Percentiles rank a stretch among this genome's conserved stretches.
These are phyloP conservation scores for Chrysolina americana DNA, from an alignment of 2,888 invertebrate genomes.

Conservation along the genomic window DNA sequence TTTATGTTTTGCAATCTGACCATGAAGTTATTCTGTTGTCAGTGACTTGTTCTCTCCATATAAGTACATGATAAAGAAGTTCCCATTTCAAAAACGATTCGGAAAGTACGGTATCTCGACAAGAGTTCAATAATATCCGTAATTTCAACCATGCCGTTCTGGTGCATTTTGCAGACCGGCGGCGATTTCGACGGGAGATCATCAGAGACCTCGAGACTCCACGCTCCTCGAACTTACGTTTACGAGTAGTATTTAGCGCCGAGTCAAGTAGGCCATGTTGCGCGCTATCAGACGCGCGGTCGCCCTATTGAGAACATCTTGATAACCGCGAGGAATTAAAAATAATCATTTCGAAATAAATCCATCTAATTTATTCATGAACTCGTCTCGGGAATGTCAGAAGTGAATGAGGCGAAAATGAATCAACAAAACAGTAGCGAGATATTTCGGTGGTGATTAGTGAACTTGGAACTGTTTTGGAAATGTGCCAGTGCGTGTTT, in stretches of 20 bases:
- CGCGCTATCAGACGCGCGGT: slow-evolving; percentile 35
- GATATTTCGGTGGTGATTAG: slow-evolving; percentile 4
- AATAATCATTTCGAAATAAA: slow-evolving; percentile 21
- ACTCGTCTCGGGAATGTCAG: background rate
- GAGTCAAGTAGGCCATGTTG: slow-evolving; percentile 48
- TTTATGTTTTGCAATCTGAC: too few relatives aligned
- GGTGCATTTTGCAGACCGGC: slow-evolving; percentile 15
- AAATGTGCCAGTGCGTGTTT: slow-evolving; percentile 26
- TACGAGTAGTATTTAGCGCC: slow-evolving; percentile 41
- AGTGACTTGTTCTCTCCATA: too few relatives aligned
- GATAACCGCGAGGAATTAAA: slow-evolving; percentile 35
- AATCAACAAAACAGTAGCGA: background rate
- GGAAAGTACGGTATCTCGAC: background rate
- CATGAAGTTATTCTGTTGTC: too few relatives aligned
- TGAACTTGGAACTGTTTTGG: slow-evolving; percentile 20
- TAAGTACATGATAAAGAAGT: too few relatives aligned
- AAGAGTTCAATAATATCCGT: background rate
- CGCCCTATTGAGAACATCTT: slow-evolving; percentile 34
- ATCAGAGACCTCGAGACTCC: slow-evolving; percentile 15
- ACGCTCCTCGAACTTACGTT: slow-evolving; percentile 12
- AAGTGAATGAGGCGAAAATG: background rate
- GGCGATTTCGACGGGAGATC: background rate
- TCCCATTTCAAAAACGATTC: too few relatives aligned
- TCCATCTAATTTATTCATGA: background rate
- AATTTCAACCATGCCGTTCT: background rate